Evolutionary conservation across 2,797 vertebrate species (phyloP).

Genomic region (Xenopus petersii): DNA sequence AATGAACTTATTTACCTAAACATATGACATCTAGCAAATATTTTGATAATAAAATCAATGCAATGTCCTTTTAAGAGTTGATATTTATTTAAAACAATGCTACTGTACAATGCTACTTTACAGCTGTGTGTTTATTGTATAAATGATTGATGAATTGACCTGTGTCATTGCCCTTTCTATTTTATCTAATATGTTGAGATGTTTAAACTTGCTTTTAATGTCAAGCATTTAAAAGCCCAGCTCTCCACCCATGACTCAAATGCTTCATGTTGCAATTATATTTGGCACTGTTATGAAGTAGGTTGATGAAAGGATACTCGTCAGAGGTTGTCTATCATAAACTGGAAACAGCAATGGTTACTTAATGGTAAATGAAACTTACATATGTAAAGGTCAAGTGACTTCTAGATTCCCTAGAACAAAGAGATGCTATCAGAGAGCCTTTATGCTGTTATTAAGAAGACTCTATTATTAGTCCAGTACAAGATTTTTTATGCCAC

Average conservation of each 20-base stretch:
- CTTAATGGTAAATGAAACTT: constrained; percentile 1
- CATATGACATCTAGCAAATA: too few species aligned
- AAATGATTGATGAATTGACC: background rate
- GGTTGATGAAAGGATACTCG: too few species aligned
- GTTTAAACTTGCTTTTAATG: constrained; percentile 2
- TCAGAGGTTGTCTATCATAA: background rate
- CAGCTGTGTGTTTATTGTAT: too few species aligned
- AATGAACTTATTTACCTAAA: too few species aligned
- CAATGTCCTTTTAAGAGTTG: too few species aligned
- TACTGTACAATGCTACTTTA: too few species aligned
- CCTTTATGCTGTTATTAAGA: constrained; percentile 6
- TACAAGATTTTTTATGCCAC: constrained; percentile 12
- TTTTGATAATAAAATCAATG: too few species aligned
- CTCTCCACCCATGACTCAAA: background rate
- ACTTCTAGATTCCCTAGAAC: constrained; percentile 7
- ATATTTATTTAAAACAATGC: too few species aligned
- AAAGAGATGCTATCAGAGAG: background rate
- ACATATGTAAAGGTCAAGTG: constrained; percentile 24
- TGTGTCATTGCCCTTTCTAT: background rate
- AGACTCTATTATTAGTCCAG: background rate
- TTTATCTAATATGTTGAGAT: background rate
- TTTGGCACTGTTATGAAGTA: constrained; percentile 1
- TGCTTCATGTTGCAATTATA: constrained; percentile 8
- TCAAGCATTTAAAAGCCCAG: constrained; percentile 1
- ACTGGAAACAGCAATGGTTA: background rate